Conservation (phyloP, 2,797 vertebrate genomes). For the Decapterus maruadsi region DNA sequence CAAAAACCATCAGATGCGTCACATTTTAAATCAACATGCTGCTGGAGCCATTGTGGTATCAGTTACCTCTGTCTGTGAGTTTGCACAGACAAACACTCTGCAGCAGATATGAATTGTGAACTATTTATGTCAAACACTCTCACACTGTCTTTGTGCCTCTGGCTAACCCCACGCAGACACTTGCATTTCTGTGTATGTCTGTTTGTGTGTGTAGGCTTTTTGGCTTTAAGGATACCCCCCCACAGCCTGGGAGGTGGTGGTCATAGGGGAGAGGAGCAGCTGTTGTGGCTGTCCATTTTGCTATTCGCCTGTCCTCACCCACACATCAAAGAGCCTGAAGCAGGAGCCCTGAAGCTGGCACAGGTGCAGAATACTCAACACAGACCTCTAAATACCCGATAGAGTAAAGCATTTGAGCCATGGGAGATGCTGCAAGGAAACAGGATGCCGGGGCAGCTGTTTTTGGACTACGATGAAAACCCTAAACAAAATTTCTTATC, state of each 20-base stretch:
- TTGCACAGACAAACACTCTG: constrained; percentile 26
- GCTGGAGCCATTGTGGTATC: constrained; percentile 23
- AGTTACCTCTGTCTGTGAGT: constrained; percentile 15
- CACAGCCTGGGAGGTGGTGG: constrained; percentile 5
- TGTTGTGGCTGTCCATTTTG: constrained; percentile 63
- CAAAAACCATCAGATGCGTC: constrained; percentile 10
- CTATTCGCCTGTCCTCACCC: constrained; percentile 45
- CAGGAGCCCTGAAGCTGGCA: constrained; percentile 52
- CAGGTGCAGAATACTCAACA: constrained; percentile 55
- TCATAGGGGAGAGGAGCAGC: constrained; percentile 59
- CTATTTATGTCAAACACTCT: constrained; percentile 32
- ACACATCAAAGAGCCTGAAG: constrained; percentile 52
- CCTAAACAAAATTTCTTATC: not conserved
- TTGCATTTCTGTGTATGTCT: not conserved
- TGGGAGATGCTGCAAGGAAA: constrained; percentile 18
- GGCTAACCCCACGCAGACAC: constrained; percentile 29
- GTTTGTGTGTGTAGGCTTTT: not conserved
- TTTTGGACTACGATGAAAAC: constrained; percentile 15
- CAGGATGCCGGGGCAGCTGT: not conserved
- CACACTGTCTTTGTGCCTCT: constrained; percentile 22
- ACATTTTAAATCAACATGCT: constrained; percentile 12
- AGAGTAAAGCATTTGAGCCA: constrained; percentile 2
- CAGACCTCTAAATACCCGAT: constrained; percentile 42
- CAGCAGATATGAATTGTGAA: constrained; percentile 40
- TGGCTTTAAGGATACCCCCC: constrained; percentile 21